phyloP scores from a whole-genome alignment of 2,888 invertebrate genomes.

The Apomyelois bistriatella region DNA sequence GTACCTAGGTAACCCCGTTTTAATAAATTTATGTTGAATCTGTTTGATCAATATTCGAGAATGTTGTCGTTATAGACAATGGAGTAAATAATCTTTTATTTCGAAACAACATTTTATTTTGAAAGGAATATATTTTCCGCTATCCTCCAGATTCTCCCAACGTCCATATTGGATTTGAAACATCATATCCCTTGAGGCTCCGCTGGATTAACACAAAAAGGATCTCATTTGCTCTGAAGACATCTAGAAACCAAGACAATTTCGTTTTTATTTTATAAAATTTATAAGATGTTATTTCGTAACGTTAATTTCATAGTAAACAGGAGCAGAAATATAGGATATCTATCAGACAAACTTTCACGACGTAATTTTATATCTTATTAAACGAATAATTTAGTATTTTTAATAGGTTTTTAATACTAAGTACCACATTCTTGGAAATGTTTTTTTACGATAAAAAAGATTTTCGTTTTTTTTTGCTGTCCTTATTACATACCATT shows the following conservation, averaged over 20 bases:
- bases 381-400: too few species aligned
- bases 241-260: background rate
- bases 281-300: background rate
- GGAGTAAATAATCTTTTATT: background rate
- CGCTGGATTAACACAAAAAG: conserved; percentile 5
- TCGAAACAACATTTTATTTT: conserved; percentile 1
- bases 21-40: conserved; percentile 11
- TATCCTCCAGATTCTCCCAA: background rate
- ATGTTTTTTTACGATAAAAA: too few species aligned
- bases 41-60: conserved; percentile 17
- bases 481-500: too few species aligned
- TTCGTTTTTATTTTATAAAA: background rate
- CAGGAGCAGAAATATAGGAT: too few species aligned
- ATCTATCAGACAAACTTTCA: too few species aligned
- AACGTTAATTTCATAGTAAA: too few species aligned
- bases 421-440: too few species aligned
- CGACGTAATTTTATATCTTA: too few species aligned
- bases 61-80: background rate
- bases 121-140: conserved; percentile 8
- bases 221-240: conserved; percentile 1
- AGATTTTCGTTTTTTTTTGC: too few species aligned
- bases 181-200: conserved; percentile 2
- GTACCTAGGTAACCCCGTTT: conserved; percentile 19
- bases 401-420: too few species aligned
- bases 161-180: conserved; percentile 1